phyloP scores from a whole-genome alignment of 1,140 invertebrate species.

The Micrasema minimum region DNA sequence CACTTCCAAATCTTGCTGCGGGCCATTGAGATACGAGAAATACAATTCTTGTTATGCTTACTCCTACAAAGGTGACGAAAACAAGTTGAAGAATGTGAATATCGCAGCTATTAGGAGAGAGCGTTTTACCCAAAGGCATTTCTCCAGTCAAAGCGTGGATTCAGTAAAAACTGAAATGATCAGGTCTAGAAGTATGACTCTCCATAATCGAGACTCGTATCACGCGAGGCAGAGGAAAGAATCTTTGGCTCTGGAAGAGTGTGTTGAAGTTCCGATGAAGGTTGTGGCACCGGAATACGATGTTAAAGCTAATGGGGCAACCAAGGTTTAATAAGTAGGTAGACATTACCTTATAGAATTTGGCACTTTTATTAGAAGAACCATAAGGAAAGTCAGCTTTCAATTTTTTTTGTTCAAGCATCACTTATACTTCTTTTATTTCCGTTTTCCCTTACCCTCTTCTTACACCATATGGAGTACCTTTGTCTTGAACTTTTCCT shows the following conservation, averaged over 20 bases:
- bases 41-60: slow-evolving; percentile 51
- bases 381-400: too few species aligned
- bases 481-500: too few species aligned
- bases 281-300: slow-evolving; percentile 36
- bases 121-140: slow-evolving; percentile 46
- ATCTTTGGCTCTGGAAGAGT: slow-evolving; percentile 46
- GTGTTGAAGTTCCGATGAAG: slow-evolving; percentile 46
- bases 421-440: too few species aligned
- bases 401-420: too few species aligned
- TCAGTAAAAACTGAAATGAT: slow-evolving; percentile 46
- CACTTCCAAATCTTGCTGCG: slow-evolving; percentile 58
- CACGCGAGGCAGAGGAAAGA: slow-evolving; percentile 46
- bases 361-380: too few species aligned
- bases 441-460: too few species aligned
- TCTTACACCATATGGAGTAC: too few species aligned
- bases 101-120: slow-evolving; percentile 44
- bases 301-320: slow-evolving; percentile 46
- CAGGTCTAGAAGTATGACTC: slow-evolving; percentile 47
- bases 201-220: slow-evolving; percentile 47
- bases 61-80: slow-evolving; percentile 49
- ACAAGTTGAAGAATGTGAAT: slow-evolving; percentile 45
- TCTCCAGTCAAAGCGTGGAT: slow-evolving; percentile 44
- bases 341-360: neutral
- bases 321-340: slow-evolving; percentile 44
- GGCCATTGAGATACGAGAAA: slow-evolving; percentile 54